Conservation (phyloP, 2,113 vertebrate species). For the Caracal caracal region DNA sequence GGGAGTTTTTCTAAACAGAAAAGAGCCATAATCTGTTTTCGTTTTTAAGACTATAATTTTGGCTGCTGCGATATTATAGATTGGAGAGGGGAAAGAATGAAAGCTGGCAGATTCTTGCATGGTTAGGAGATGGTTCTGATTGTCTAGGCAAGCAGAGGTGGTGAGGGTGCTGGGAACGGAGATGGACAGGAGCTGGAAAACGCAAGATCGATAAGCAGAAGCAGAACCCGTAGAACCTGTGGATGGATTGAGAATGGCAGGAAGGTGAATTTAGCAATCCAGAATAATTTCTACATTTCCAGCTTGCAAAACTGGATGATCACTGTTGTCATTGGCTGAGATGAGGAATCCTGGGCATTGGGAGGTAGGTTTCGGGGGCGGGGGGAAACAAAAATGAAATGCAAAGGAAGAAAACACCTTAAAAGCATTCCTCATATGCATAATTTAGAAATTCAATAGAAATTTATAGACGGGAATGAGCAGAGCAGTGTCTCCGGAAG, state of each 20-base stretch:
- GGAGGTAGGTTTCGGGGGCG: neutral
- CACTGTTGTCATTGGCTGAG: neutral
- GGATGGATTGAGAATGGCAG: neutral
- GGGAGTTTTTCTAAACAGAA: conserved; percentile 2
- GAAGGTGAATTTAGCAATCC: neutral
- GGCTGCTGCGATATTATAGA: neutral
- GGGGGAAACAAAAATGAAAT: neutral
- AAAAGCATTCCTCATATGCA: neutral
- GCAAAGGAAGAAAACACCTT: neutral
- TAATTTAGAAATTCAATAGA: neutral
- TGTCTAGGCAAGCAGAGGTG: neutral
- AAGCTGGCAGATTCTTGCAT: neutral
- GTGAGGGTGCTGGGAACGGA: neutral
- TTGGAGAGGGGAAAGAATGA: neutral
- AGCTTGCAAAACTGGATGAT: neutral
- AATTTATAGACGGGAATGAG: neutral
- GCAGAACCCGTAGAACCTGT: neutral
- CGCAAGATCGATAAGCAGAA: accelerated
- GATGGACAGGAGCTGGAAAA: neutral
- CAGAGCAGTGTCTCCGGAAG: neutral
- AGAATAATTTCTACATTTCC: neutral
- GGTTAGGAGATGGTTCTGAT: neutral
- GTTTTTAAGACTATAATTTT: neutral
- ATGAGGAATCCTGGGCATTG: neutral
- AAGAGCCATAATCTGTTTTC: neutral